Evolutionary conservation across 2,113 vertebrate genomes (phyloP), one percentile per base, ranked within the genome.

Genomic region (Oryzias woworae): DNA sequence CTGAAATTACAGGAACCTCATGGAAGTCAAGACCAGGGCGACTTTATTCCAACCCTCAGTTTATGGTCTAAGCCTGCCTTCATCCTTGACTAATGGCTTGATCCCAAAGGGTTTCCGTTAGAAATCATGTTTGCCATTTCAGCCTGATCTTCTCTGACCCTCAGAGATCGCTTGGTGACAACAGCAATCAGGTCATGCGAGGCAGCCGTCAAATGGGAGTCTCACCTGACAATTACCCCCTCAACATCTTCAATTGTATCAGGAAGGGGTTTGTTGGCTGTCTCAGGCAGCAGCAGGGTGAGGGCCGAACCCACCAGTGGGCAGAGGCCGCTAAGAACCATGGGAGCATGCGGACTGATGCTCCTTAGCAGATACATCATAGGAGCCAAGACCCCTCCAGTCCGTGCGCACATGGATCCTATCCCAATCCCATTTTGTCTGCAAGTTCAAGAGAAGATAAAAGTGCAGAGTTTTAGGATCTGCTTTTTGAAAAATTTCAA

Each of bases 341-440:
- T 90, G 53, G 90, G 89, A 58, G 73, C 82, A 0, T 86, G 73
- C 12, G 74, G 78, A 50, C 70, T 81, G 62, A 80, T 24, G 17
- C 16, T 16, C 58, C 49, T 75, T 52, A 89, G 48, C 1, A 91
- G 80, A 66, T 85, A 59, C 60, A 91, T 75, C 67, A 91, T 66
- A 28, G 88, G 90, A 5, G 85, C 81, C 59, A 91, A 69, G 26
- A 88, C 86, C 0, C 91, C 88, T 0, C 90, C 90, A 0, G 16
- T 58, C 4, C 91, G 83, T 5, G 89, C 91, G 14, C 85, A 91
- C 89, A 87, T 87, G 50, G 89, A 92, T 18, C 82, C 65, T 2
- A 92, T 78, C 0, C 90, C 91, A 15, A 92, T 91, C 17, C 89
- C 89, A 17, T 73, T 91, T 72, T 92, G 91, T 66, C 91, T 92